Conservation (phyloP, 2,113 vertebrate genomes). For the Larimichthys polyactis region DNA sequence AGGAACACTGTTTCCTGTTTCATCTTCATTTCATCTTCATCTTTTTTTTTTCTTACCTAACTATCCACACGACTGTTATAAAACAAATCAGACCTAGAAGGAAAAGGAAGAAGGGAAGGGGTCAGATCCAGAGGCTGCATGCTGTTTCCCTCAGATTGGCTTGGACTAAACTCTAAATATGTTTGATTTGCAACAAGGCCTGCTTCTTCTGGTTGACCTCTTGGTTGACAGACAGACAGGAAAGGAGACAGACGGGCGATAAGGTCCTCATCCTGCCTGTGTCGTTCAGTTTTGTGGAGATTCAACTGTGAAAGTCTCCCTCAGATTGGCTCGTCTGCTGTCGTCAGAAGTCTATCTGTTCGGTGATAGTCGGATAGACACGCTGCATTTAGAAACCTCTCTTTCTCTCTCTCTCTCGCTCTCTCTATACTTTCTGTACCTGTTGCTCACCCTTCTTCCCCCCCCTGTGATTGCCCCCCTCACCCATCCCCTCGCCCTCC, state of each 20-base stretch:
- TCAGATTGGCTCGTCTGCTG: slow-evolving; percentile 35
- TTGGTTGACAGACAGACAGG: background rate
- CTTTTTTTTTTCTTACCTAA: too few species aligned
- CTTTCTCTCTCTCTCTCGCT: background rate
- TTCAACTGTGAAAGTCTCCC: slow-evolving; percentile 38
- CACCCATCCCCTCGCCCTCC: slow-evolving; percentile 21
- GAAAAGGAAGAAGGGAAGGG: too few species aligned
- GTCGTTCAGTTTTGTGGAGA: slow-evolving; percentile 13
- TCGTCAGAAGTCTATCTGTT: slow-evolving; percentile 54
- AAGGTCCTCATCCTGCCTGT: background rate
- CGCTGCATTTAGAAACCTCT: slow-evolving; percentile 60
- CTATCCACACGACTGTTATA: too few species aligned
- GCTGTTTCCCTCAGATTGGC: background rate
- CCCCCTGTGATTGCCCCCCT: slow-evolving; percentile 19
- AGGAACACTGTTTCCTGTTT: too few species aligned
- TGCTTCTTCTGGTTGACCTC: background rate
- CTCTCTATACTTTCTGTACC: slow-evolving; percentile 33
- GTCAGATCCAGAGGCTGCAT: background rate
- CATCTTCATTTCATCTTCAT: too few species aligned
- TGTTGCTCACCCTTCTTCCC: slow-evolving; percentile 33
- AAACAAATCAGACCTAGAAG: too few species aligned
- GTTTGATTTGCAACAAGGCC: background rate
- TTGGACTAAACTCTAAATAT: background rate
- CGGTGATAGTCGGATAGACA: slow-evolving; percentile 55
- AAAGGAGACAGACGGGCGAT: background rate